phyloP scores from a whole-genome alignment of 2,113 vertebrate genomes.

The Neotoma lepida region DNA sequence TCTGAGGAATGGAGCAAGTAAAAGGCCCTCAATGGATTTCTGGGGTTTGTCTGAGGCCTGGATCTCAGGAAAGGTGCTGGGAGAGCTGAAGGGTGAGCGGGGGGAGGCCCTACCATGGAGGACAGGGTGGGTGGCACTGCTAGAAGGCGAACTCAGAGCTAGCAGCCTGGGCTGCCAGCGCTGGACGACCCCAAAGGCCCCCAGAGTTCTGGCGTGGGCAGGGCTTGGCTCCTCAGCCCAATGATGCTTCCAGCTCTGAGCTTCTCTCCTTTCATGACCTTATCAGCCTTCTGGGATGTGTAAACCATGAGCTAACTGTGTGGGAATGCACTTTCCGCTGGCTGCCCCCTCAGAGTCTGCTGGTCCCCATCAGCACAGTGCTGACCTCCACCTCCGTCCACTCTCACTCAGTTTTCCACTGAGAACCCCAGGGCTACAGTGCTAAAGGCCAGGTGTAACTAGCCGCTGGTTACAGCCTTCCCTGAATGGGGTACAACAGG shows the following conservation, averaged over 20 bases:
- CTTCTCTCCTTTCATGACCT: not conserved
- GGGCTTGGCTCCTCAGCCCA: not conserved
- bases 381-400: not conserved
- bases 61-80: too few relatives aligned
- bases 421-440: not conserved
- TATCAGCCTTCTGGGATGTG: not conserved
- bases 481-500: too few relatives aligned
- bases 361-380: not conserved
- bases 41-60: not conserved
- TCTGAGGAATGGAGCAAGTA: not conserved
- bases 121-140: rapidly evolving
- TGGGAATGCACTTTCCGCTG: not conserved
- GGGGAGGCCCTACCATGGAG: not conserved
- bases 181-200: not conserved
- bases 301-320: conserved; percentile 33
- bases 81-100: not conserved
- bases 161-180: not conserved
- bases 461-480: rapidly evolving
- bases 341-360: not conserved
- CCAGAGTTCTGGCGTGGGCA: not conserved
- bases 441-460: not conserved
- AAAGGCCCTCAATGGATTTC: not conserved
- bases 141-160: not conserved
- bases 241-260: not conserved
- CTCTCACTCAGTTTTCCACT: not conserved